A percentile compares a stretch with the other conserved stretches of the same genome.
Conservation (phyloP, 2,797 vertebrate genomes). For the Rhinophrynus dorsalis region DNA sequence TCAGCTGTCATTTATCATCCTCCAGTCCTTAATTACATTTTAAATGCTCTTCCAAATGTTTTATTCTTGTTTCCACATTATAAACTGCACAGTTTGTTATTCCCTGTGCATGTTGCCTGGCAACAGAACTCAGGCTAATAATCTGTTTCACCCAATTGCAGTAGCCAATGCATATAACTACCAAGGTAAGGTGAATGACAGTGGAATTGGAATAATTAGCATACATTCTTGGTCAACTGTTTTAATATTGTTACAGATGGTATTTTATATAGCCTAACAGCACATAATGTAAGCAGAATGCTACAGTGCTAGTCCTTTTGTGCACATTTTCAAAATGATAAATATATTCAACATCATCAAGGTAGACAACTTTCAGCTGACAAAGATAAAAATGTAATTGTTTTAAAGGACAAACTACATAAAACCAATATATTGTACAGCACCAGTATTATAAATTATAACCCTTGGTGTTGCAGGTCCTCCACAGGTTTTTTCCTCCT, state of each 20-base stretch:
- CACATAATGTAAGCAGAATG: neutral
- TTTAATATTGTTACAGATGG: constrained; percentile 7
- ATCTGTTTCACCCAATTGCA: constrained; percentile 45
- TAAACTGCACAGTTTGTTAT: constrained; percentile 42
- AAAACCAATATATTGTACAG: no score
- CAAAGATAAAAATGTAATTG: no score
- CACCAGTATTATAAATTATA: no score
- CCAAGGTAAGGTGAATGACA: constrained; percentile 39
- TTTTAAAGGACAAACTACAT: no score
- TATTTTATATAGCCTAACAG: neutral
- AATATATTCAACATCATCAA: no score
- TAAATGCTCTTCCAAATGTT: constrained; percentile 28
- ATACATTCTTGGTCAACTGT: constrained; percentile 6
- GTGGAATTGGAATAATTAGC: constrained; percentile 33
- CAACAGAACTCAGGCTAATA: constrained; percentile 42
- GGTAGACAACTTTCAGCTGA: no score
- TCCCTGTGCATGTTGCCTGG: constrained; percentile 37
- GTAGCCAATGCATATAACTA: constrained; percentile 26
- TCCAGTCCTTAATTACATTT: constrained; percentile 35
- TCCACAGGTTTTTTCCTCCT: no score
- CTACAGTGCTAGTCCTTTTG: neutral
- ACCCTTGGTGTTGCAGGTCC: no score
- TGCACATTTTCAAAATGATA: no score
- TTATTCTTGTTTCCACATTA: constrained; percentile 44
- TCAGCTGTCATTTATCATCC: constrained; percentile 34